Evolutionary conservation across 2,888 invertebrate species (phyloP), one percentile per base, ranked within the genome.

Genomic region (Mechanitis messenoides): DNA sequence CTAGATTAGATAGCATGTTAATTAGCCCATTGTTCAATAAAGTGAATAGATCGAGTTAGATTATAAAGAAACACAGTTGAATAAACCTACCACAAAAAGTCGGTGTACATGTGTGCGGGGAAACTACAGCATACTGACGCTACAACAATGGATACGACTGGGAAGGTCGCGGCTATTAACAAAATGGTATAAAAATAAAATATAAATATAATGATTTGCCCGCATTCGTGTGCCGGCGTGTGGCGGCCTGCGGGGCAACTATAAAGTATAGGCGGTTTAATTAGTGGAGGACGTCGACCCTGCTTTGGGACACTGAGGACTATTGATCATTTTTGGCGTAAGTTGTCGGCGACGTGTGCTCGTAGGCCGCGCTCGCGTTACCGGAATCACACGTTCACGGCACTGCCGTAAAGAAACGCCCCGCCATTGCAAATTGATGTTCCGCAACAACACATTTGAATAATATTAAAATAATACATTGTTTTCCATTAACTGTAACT

Each of bases 201-300:
- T 82, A 81, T 84, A 83, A 84, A 87, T 85, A 87, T 81, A 87
- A 87, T 86, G 83, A 87, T 88, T 88, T 85, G 83, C 86, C 85
- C 87, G 87, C 87, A 86, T 88, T 84, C 84, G 83, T 86, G 84
- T 76, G 77, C 74, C 76, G 79, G 80, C 79, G 77, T 79, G 81
- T 55, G 64, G 65, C 65, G 45, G 60, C 50, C 80, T 81, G 82
- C 79, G 82, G 83, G 85, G 84, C 83, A 83, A 86, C 88, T 88
- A 88, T 89, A 88, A 88, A 87, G 87, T 87, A 87, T 87, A 88
- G 50, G 50, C 50, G 11, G 82, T 87, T 86, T 87, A 89, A 89
- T 89, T 89, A 87, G 84, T 71, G 69, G 74, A 69, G 78, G 76
- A 61, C 79, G 70, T 70, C 72, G 77, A 80, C 79, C 79, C 72